A percentile compares a stretch with the other conserved stretches of the same genome.
phyloP scores from a whole-genome alignment of 92 coral and sea anemone genomes.

The Paramuricea clavata region DNA sequence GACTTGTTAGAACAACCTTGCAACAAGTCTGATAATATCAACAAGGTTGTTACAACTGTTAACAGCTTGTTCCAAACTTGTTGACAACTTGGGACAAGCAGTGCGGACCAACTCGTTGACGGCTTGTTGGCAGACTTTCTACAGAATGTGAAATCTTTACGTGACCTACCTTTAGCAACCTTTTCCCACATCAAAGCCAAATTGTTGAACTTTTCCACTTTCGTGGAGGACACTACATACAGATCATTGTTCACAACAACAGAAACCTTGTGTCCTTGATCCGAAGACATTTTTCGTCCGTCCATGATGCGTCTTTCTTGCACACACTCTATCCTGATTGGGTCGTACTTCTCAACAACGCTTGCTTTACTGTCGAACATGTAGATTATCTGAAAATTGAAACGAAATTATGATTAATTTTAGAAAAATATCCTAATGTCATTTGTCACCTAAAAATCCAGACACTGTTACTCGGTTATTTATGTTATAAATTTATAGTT shows the following conservation, averaged over 20 bases:
- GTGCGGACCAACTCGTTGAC: too few relatives aligned
- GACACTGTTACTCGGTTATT: too few relatives aligned
- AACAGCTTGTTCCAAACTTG: neutral
- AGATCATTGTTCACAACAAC: conserved; percentile 79
- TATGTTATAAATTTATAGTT: too few relatives aligned
- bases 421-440: too few relatives aligned
- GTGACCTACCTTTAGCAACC: conserved; percentile 74
- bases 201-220: conserved; percentile 80
- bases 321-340: conserved; percentile 17
- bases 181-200: conserved; percentile 75
- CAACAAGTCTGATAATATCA: too few relatives aligned
- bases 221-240: conserved; percentile 66
- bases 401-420: too few relatives aligned
- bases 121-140: too few relatives aligned
- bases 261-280: conserved; percentile 39
- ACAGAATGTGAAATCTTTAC: too few relatives aligned
- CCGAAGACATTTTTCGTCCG: neutral
- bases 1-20: too few relatives aligned
- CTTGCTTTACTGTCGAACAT: conserved; percentile 32
- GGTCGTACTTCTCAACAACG: conserved; percentile 19
- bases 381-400: conserved; percentile 18
- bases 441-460: too few relatives aligned
- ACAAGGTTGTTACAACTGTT: too few relatives aligned
- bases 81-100: too few relatives aligned
- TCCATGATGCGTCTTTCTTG: conserved; percentile 31